These are phyloP conservation scores for Lasioglossum marginatum DNA, from an alignment of 2,888 invertebrate species.

Conservation along the genomic window DNA sequence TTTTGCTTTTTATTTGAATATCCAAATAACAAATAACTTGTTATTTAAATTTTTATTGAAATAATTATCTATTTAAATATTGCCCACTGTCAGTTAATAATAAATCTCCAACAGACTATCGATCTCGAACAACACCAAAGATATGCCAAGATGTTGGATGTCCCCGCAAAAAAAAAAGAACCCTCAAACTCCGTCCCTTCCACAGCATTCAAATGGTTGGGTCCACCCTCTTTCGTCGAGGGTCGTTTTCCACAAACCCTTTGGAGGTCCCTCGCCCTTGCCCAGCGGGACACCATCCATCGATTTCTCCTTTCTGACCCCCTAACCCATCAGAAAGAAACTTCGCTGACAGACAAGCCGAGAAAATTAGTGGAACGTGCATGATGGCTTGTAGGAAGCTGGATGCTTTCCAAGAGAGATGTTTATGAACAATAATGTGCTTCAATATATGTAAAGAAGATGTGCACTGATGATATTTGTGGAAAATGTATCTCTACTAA, in stretches of 20 bases:
- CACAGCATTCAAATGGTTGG: constrained; percentile 26
- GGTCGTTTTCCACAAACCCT: constrained; percentile 25
- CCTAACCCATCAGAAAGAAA: constrained; percentile 38
- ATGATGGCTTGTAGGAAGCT: constrained; percentile 22
- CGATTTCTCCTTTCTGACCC: constrained; percentile 9
- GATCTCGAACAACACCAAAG: neutral
- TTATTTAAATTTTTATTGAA: too few species aligned
- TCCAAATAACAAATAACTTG: too few species aligned
- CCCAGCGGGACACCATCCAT: constrained; percentile 22
- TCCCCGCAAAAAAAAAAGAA: neutral
- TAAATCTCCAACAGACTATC: too few species aligned
- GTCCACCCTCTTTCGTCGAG: neutral
- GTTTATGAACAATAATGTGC: constrained; percentile 6
- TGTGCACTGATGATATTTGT: neutral
- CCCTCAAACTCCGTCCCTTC: constrained; percentile 5
- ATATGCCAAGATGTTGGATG: neutral
- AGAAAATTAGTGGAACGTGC: constrained; percentile 37
- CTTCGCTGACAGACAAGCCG: constrained; percentile 21
- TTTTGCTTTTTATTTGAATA: too few species aligned
- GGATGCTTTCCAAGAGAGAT: neutral
- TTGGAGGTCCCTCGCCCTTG: constrained; percentile 29
- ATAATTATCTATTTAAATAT: too few species aligned
- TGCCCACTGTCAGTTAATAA: too few species aligned
- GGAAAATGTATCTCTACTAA: neutral
- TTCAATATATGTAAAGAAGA: too few species aligned